phyloP scores from a whole-genome alignment of 2,888 invertebrate genomes.

The Harpagoxenus sublaevis region DNA sequence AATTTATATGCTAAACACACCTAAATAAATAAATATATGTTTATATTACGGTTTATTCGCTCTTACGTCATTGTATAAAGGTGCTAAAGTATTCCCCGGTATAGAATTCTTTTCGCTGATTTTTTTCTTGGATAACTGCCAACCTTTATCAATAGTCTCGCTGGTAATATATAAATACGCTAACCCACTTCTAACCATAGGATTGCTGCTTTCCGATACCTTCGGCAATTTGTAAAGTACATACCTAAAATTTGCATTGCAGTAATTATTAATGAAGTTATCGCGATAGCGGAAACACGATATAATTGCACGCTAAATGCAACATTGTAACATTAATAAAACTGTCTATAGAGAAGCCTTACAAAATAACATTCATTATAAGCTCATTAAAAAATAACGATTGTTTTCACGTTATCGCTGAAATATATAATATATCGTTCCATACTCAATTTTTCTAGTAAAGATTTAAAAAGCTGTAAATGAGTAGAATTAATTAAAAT shows the following conservation, averaged over 20 bases:
- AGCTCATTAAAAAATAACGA: not conserved
- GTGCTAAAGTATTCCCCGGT: slow-evolving; percentile 89
- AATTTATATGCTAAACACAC: slow-evolving; percentile 1
- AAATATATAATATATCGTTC: not conserved
- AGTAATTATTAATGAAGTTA: slow-evolving; percentile 39
- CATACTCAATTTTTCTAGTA: not conserved
- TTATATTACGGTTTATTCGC: not conserved
- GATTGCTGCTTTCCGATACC: slow-evolving; percentile 87
- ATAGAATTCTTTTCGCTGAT: slow-evolving; percentile 90
- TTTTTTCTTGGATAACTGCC: slow-evolving; percentile 90
- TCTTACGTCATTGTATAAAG: slow-evolving; percentile 87
- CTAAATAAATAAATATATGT: not conserved
- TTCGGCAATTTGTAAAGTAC: slow-evolving; percentile 94
- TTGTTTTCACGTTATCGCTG: not conserved
- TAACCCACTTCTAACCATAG: slow-evolving; percentile 88
- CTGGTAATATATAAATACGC: slow-evolving; percentile 92
- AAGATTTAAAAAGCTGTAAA: not conserved
- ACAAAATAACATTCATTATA: not conserved
- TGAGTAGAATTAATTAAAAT: not conserved
- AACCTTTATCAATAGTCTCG: slow-evolving; percentile 87
- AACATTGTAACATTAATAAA: not conserved
- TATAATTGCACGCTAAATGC: not conserved
- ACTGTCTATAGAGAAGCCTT: not conserved
- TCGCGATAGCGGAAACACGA: slow-evolving; percentile 20
- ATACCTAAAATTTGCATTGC: slow-evolving; percentile 89